Percentiles rank a stretch among this genome's conserved stretches.
These are phyloP conservation scores for Oreochromis mossambicus DNA, from an alignment of 2,797 vertebrate genomes.

Conservation along the genomic window DNA sequence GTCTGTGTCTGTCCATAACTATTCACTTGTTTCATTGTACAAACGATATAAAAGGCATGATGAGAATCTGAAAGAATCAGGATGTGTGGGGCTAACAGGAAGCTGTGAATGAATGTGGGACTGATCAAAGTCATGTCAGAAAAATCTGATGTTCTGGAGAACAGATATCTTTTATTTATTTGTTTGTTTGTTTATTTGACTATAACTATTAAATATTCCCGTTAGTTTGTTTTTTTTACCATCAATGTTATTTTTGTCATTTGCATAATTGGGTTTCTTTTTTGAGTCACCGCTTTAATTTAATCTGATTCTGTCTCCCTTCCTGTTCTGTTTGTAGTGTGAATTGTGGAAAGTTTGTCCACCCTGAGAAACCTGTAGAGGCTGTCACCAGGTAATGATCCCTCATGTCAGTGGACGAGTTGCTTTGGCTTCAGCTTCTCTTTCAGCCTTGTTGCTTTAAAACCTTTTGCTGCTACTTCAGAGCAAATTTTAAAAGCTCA, in stretches of 20 bases:
- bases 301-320: constrained; percentile 39
- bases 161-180: background rate
- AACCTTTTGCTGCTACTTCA: background rate
- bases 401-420: background rate
- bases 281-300: background rate
- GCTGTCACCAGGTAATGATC: constrained; percentile 63
- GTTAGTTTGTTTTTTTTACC: background rate
- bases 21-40: background rate
- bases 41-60: background rate
- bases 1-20: background rate
- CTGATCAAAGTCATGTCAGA: background rate
- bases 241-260: background rate
- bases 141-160: background rate
- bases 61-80: background rate
- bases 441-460: background rate
- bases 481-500: background rate
- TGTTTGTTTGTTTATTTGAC: background rate
- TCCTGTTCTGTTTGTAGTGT: constrained; percentile 59
- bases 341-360: constrained; percentile 65
- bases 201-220: background rate
- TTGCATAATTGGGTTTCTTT: background rate
- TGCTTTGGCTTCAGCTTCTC: constrained; percentile 24
- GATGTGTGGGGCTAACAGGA: background rate
- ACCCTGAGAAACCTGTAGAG: constrained; percentile 50
- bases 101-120: background rate